A percentile compares a stretch with the other conserved stretches of the same genome.
phyloP scores from a whole-genome alignment of 2,113 vertebrate genomes.

The Hyperopisus bebe region DNA sequence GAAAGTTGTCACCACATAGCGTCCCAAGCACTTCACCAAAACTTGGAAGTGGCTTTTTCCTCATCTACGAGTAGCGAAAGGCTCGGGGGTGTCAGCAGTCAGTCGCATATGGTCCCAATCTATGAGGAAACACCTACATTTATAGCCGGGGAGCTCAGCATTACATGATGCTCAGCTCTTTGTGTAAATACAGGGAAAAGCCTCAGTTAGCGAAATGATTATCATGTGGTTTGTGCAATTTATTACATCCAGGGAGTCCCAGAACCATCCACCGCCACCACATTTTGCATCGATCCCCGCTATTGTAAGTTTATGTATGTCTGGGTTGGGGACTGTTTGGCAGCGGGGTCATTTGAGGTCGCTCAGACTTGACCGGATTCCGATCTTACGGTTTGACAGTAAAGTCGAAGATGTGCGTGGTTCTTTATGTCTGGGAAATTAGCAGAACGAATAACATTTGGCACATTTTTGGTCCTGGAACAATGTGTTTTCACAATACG shows the following conservation, averaged over 20 bases:
- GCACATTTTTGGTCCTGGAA: background rate
- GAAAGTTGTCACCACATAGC: background rate
- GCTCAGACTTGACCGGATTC: background rate
- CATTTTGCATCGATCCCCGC: background rate
- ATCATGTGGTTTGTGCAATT: conserved; percentile 29
- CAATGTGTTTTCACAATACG: background rate
- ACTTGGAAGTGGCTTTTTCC: background rate
- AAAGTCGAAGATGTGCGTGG: background rate
- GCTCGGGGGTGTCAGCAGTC: background rate
- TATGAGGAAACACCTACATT: conserved; percentile 26
- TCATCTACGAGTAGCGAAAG: background rate
- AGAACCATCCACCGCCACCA: background rate
- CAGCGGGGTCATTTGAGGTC: background rate
- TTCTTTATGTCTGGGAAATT: background rate
- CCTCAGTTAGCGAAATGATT: conserved; percentile 20
- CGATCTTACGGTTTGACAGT: background rate
- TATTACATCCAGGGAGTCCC: conserved; percentile 5
- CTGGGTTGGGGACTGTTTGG: background rate
- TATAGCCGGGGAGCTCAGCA: conserved; percentile 18
- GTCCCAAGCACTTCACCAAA: background rate
- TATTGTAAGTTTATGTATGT: background rate
- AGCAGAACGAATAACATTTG: background rate
- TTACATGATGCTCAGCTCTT: conserved; percentile 5
- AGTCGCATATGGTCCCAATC: conserved; percentile 25
- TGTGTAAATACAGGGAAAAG: conserved; percentile 16